These are phyloP conservation scores for Drosophila robusta DNA, from an alignment of 2,888 invertebrate genomes.

Conservation along the genomic window DNA sequence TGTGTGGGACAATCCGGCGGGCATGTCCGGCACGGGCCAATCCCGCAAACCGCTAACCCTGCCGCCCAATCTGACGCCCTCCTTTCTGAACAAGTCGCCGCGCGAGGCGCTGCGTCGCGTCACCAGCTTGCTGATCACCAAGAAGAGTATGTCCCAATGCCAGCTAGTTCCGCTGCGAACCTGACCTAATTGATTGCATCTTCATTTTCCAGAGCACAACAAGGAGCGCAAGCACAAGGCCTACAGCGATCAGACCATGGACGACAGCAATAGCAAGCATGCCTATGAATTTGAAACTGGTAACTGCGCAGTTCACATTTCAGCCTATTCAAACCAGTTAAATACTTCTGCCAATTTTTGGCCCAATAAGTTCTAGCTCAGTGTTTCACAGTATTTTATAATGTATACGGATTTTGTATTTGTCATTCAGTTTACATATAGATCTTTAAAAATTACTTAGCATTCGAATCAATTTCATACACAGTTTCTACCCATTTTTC, in stretches of 20 bases:
- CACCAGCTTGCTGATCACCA: constrained; percentile 92
- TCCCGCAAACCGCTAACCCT: constrained; percentile 92
- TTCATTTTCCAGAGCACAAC: constrained; percentile 51
- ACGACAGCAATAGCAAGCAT: constrained; percentile 71
- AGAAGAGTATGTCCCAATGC: constrained; percentile 87
- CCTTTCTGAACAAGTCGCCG: constrained; percentile 95
- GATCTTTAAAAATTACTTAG: too few species aligned
- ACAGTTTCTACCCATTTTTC: too few species aligned
- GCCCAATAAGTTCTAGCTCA: too few species aligned
- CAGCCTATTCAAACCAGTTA: too few species aligned
- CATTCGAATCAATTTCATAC: too few species aligned
- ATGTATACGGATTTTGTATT: too few species aligned
- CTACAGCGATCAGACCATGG: constrained; percentile 73
- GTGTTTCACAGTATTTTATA: too few species aligned
- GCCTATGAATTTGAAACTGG: constrained; percentile 74
- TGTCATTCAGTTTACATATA: too few species aligned
- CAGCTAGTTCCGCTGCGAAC: accelerated
- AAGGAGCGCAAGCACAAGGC: constrained; percentile 78
- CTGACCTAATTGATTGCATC: not conserved
- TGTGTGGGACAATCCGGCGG: constrained; percentile 85
- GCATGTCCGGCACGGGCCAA: constrained; percentile 86
- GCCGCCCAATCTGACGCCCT: constrained; percentile 94
- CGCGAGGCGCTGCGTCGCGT: constrained; percentile 94
- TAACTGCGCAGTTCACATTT: constrained; percentile 19
- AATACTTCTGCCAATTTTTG: too few species aligned